Base-by-base conservation (phyloP, 2,888 invertebrate species). In the Thymelicus lineola region DNA sequence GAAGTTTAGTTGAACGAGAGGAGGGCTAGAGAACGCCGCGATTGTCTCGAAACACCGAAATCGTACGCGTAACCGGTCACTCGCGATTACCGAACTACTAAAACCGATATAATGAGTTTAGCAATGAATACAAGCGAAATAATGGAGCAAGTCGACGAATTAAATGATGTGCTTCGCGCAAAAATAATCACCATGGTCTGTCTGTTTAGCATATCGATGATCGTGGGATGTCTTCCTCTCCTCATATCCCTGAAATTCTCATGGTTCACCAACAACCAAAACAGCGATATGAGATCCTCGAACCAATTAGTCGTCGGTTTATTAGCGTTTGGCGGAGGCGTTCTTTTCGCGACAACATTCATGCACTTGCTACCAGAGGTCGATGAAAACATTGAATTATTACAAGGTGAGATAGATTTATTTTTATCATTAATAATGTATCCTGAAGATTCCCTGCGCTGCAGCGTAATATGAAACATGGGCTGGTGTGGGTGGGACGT, bases 341-440 rank as follows among this genome's bases (percentile, higher is more conserved):
- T 97, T 0, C 89, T 98, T 7, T 94, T 98, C 65, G 96, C 96
- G 75, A 98, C 97, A 6, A 97, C 97, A 1, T 97, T 98, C 80
- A 92, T 97, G 80, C 97, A 98, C 83, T 89, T 98, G 77, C 86
- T 97, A 70, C 97, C 97, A 7, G 97, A 97, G 91, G 96, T 97
- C 0, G 94, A 95, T 64, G 96, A 97, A 77, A 95, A 95, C 66
- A 95, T 97, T 57, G 91, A 95, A 66, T 80, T 93, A 45, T 85
- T 97, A 72, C 94, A 96, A 88, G 91, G 94, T 94, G 76, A 88
- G 87, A 70, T 42, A 64, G 50, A 70, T 64, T 70, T 70, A 36
- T 69, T 59, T 58, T 59, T 64, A 64, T 42, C 38, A 38, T 64
- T 42, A n/a, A 38, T 50, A 42, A 60, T 66, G 50, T 50, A 53